Conservation (phyloP, 2,888 invertebrate genomes). For the Labia minor region DNA sequence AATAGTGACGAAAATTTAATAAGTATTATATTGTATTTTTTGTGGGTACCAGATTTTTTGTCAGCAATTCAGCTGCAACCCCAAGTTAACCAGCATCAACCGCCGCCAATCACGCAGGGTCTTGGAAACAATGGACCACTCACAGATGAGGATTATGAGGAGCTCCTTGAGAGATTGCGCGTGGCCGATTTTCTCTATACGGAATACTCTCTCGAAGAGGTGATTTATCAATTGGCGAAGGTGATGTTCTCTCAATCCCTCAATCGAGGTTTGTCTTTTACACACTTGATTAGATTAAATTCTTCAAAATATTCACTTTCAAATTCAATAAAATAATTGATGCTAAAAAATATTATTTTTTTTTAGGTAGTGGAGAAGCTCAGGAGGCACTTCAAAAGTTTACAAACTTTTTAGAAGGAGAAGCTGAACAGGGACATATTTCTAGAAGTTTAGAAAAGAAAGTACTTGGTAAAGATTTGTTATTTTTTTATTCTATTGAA, state of each 20-base stretch:
- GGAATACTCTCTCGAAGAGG: slow-evolving; percentile 65
- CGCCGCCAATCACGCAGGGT: neutral
- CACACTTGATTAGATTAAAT: too few species aligned
- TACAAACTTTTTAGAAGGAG: slow-evolving; percentile 60
- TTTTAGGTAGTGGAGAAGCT: slow-evolving; percentile 49
- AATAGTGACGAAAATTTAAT: too few species aligned
- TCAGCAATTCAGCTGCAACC: neutral
- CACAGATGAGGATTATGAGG: slow-evolving; percentile 48
- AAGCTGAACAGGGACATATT: slow-evolving; percentile 61
- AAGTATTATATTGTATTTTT: too few species aligned
- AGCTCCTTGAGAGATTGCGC: slow-evolving; percentile 55
- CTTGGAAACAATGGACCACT: slow-evolving; percentile 20
- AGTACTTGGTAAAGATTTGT: slow-evolving; percentile 50
- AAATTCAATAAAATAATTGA: too few species aligned
- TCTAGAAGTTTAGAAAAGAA: slow-evolving; percentile 64
- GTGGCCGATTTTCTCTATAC: slow-evolving; percentile 62
- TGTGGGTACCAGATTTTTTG: too few species aligned
- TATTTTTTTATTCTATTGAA: slow-evolving; percentile 16
- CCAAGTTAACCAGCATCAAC: neutral
- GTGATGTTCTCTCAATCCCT: slow-evolving; percentile 70
- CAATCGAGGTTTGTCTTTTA: slow-evolving; percentile 40
- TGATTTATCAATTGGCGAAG: slow-evolving; percentile 70
- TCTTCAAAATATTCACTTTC: too few species aligned
- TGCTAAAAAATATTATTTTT: too few species aligned
- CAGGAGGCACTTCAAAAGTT: slow-evolving; percentile 63